A percentile compares a stretch with the other conserved stretches of the same genome.
These are phyloP conservation scores for Ochotona princeps DNA, from an alignment of 2,113 vertebrate genomes.

Conservation along the genomic window DNA sequence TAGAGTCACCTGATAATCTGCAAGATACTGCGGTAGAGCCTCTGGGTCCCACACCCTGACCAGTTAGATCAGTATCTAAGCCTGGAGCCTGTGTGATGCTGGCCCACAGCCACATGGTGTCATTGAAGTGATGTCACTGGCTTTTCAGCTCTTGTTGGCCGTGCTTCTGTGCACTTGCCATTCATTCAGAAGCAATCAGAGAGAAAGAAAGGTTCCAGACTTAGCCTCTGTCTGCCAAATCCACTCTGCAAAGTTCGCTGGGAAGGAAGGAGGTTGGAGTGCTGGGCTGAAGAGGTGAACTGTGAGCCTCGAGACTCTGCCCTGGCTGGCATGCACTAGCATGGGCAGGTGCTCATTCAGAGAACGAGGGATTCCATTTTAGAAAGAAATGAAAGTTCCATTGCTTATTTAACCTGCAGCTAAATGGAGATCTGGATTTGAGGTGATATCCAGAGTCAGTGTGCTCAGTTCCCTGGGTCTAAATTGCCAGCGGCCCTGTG, in stretches of 20 bases:
- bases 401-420: not conserved
- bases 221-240: not conserved
- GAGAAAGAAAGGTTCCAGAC: not conserved
- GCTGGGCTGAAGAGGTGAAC: no score
- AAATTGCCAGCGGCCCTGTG: not conserved
- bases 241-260: not conserved
- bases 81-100: rapidly evolving
- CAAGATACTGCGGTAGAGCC: no score
- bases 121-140: not conserved
- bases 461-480: not conserved
- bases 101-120: not conserved
- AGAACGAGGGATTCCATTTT: not conserved
- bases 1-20: not conserved
- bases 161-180: not conserved
- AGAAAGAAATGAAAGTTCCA: not conserved
- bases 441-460: rapidly evolving
- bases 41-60: not conserved
- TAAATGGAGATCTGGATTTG: not conserved
- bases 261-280: no score
- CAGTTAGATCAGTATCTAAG: no score
- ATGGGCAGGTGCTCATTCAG: not conserved
- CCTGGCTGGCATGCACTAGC: rapidly evolving
- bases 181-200: not conserved
- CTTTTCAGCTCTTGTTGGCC: not conserved
- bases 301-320: not conserved